Conservation (phyloP, 2,888 invertebrate genomes). For the Rotaria macrura region DNA sequence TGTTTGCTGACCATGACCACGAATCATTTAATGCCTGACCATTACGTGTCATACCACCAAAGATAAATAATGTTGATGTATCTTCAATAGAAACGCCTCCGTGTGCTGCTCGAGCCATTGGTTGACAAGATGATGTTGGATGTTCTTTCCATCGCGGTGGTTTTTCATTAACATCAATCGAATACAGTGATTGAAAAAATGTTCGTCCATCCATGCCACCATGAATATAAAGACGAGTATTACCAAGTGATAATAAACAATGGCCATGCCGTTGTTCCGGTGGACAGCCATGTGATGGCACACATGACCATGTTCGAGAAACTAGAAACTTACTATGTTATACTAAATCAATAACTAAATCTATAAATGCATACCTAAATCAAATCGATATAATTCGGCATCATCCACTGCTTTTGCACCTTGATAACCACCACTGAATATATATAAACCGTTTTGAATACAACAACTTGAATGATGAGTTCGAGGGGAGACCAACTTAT, state of each 20-base stretch:
- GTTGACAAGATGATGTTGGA: conserved; percentile 41
- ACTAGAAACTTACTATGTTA: conserved; percentile 36
- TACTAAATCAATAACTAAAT: too few species aligned
- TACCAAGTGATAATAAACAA: conserved; percentile 40
- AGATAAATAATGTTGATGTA: conserved; percentile 41
- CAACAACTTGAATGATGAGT: conserved; percentile 42
- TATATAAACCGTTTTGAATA: conserved; percentile 41
- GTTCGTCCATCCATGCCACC: conserved; percentile 47
- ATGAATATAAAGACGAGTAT: conserved; percentile 43
- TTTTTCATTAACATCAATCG: conserved; percentile 39
- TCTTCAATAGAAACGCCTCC: conserved; percentile 38
- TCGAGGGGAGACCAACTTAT: conserved; percentile 42
- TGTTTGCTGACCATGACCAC: conserved; percentile 28
- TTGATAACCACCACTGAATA: conserved; percentile 46
- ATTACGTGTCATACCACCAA: conserved; percentile 47
- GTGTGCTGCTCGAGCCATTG: conserved; percentile 46
- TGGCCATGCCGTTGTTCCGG: conserved; percentile 49
- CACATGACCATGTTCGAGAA: conserved; percentile 41
- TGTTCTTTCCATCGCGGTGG: conserved; percentile 35
- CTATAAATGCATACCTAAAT: neutral
- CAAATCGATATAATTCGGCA: conserved; percentile 37
- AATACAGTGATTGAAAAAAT: conserved; percentile 47
- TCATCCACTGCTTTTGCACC: conserved; percentile 46
- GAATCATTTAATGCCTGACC: conserved; percentile 45
- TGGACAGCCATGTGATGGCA: conserved; percentile 41